Base-by-base conservation (phyloP, 37 sponge, comb jelly and placozoan genomes). In the Oscarella lobularis region DNA sequence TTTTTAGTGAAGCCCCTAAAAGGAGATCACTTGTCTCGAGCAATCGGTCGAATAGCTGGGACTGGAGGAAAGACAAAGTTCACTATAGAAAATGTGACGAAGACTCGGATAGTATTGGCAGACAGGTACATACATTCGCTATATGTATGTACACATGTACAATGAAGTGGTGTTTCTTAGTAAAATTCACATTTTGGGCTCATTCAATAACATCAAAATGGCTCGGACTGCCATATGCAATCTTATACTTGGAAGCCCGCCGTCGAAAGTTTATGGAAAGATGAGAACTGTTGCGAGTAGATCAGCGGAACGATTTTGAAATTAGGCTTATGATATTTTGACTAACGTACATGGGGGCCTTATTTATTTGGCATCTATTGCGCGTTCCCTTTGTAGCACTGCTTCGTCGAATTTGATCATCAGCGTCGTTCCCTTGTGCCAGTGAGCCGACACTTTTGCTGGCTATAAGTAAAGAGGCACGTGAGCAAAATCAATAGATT, bases 51-150 rank as follows among this genome's bases (percentile, higher is more conserved):
- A 41, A 84, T 98, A n/a, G 95, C 99, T n/a, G 99, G 99, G 0
- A 89, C 73, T 2, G 99, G 99, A 1, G 99, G 99, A 3, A 95
- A 91, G 85, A 98, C 99, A 20, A 98, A 98, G 85, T 98, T 92
- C 74, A 98, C 99, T 2, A 94, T 98, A 70, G 99, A 98, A 75
- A 98, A 98, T 85, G 92, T 94, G 37, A 98, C 99, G 1, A 98
- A 98, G 81, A 98, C 99, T 0, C 75, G 99, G 27, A 95, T 98
- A 14, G 92, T 95, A 20, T 75, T 98, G 29, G 99, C 99, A 37
- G 99, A 98, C 76, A 89, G 90, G 94, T 93, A 35, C 71, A 68
- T 32, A 68, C 71, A 30, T 4, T 35, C 6, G 6, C 71, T 34
- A 20, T 30, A 32, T 30, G 31, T 68, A 5, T 30, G 6, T 29